Conservation (phyloP, 2,797 vertebrate species). For the Poeciliopsis paucimaculata region DNA sequence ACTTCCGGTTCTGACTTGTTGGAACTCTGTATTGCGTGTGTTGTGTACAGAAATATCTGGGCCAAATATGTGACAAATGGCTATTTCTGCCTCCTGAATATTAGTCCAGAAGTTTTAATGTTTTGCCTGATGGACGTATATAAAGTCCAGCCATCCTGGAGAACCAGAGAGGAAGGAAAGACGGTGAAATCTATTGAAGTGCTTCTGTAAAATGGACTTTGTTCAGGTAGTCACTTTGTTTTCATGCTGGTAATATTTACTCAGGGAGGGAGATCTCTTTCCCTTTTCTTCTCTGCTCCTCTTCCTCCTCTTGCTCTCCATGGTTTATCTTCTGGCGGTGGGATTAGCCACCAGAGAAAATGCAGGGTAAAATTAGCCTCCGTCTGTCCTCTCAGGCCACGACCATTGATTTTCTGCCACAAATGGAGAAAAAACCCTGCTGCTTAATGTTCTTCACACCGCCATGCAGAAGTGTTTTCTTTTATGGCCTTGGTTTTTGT, state of each 20-base stretch:
- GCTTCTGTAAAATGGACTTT: constrained; percentile 86
- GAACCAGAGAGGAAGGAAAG: constrained; percentile 18
- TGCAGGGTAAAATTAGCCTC: constrained; percentile 80
- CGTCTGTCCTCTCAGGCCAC: constrained; percentile 68
- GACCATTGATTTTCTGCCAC: constrained; percentile 83
- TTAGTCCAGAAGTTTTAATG: background rate
- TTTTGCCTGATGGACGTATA: constrained; percentile 23
- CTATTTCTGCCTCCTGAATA: background rate
- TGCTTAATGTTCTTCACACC: constrained; percentile 80
- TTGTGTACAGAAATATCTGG: background rate
- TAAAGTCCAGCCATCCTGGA: constrained; percentile 39
- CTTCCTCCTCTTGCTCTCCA: constrained; percentile 66
- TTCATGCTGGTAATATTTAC: constrained; percentile 87
- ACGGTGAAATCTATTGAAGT: constrained; percentile 77
- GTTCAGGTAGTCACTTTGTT: constrained; percentile 90
- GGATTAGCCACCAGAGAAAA: constrained; percentile 83
- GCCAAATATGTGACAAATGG: background rate
- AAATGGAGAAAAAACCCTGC: constrained; percentile 70
- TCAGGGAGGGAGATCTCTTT: constrained; percentile 69
- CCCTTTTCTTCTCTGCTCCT: constrained; percentile 76
- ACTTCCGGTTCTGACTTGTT: too few relatives aligned
- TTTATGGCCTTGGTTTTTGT: constrained; percentile 65
- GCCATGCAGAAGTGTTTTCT: constrained; percentile 48
- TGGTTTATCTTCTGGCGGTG: constrained; percentile 71
- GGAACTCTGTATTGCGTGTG: too few relatives aligned